These are phyloP conservation scores for Calliphora vicina DNA, from an alignment of 1,140 invertebrate genomes.

Conservation along the genomic window DNA sequence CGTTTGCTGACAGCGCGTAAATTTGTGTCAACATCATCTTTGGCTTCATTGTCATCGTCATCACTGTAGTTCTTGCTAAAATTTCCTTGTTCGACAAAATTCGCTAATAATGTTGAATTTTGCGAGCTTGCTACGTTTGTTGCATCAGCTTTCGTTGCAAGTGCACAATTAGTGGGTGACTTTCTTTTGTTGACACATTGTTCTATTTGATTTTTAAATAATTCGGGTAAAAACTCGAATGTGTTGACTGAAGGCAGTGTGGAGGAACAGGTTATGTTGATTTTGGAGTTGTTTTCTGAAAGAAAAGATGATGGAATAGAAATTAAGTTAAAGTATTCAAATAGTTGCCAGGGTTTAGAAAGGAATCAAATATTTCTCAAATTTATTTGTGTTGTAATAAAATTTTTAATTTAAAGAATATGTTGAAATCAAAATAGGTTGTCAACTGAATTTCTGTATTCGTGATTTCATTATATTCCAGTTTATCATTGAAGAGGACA, in stretches of 20 bases:
- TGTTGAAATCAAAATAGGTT: too few species aligned
- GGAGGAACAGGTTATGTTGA: not conserved
- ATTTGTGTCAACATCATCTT: constrained; percentile 7
- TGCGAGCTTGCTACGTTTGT: not conserved
- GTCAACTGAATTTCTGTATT: too few species aligned
- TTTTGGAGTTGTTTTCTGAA: not conserved
- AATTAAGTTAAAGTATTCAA: too few species aligned
- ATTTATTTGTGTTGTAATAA: too few species aligned
- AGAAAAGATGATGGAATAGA: not conserved
- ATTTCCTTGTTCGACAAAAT: not conserved
- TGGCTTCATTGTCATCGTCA: not conserved
- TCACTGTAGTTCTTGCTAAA: not conserved
- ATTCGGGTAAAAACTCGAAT: constrained; percentile 9
- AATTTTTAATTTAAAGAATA: too few species aligned
- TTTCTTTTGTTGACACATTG: constrained; percentile 11
- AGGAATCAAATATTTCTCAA: too few species aligned
- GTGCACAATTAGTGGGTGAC: constrained; percentile 4
- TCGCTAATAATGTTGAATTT: constrained; percentile 19
- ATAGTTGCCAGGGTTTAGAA: too few species aligned
- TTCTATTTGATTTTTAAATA: constrained; percentile 32
- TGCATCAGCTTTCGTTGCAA: not conserved
- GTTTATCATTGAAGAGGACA: too few species aligned
- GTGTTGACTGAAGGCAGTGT: not conserved
- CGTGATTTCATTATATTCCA: too few species aligned
- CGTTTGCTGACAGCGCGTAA: not conserved